Evolutionary conservation across 2,888 invertebrate species (phyloP).

Genomic region (Clostera curtula): DNA sequence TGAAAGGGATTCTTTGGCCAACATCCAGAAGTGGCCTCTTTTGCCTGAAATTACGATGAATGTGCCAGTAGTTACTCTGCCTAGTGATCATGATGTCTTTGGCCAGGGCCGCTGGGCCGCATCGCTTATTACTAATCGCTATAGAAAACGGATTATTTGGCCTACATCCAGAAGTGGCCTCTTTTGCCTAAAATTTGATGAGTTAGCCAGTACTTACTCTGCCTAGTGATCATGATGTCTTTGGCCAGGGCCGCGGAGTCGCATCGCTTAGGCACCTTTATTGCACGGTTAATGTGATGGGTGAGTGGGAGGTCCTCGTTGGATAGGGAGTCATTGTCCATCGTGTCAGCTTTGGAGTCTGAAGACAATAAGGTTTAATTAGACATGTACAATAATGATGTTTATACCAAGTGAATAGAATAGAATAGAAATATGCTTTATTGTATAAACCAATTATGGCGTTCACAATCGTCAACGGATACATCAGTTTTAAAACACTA

Average conservation of each 20-base stretch:
- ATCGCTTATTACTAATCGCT: not conserved
- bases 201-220: slow-evolving; percentile 9
- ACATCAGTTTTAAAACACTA: not conserved
- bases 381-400: too few species aligned
- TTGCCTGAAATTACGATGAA: not conserved
- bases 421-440: too few species aligned
- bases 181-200: not conserved
- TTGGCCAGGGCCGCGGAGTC: slow-evolving; percentile 2
- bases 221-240: slow-evolving; percentile 8
- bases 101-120: not conserved
- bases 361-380: not conserved
- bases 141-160: not conserved
- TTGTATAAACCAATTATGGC: too few species aligned
- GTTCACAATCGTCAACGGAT: too few species aligned
- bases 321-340: slow-evolving; percentile 26
- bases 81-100: not conserved
- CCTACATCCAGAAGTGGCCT: not conserved
- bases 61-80: slow-evolving; percentile 6
- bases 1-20: too few species aligned
- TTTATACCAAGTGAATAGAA: too few species aligned
- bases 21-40: too few species aligned
- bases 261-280: not conserved
- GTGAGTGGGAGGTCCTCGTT: slow-evolving; percentile 39
- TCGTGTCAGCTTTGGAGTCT: slow-evolving; percentile 26
- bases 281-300: slow-evolving; percentile 2